Conservation (phyloP, 2,113 vertebrate genomes). For the Prionailurus viverrinus region DNA sequence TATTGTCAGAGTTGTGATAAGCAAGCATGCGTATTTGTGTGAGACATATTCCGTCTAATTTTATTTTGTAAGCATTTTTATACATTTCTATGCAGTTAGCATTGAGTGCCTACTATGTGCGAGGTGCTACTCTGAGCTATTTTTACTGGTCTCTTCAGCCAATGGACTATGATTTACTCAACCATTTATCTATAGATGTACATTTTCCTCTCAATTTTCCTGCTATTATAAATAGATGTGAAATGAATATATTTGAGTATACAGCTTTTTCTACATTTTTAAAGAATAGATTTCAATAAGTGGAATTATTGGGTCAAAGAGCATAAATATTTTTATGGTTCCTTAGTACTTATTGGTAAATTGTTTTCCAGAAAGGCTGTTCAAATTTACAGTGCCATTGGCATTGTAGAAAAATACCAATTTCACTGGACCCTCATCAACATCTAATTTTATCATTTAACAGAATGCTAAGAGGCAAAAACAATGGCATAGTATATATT, state of each 20-base stretch:
- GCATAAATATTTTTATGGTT: slow-evolving; percentile 4
- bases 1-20: not conserved
- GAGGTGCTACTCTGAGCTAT: not conserved
- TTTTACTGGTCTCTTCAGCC: not conserved
- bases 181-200: not conserved
- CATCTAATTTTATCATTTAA: slow-evolving; percentile 27
- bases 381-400: slow-evolving; percentile 27
- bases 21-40: not conserved
- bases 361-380: slow-evolving; percentile 49
- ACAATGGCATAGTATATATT: too few relatives aligned
- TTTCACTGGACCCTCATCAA: not conserved
- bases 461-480: not conserved
- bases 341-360: slow-evolving; percentile 39
- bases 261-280: slow-evolving; percentile 1
- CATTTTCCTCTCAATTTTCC: not conserved
- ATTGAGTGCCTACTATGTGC: not conserved
- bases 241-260: slow-evolving; percentile 28
- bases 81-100: not conserved
- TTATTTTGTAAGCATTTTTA: slow-evolving; percentile 50
- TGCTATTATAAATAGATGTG: not conserved
- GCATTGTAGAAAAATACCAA: not conserved
- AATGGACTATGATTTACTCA: not conserved
- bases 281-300: slow-evolving; percentile 46
- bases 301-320: slow-evolving; percentile 47
- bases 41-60: slow-evolving; percentile 19